phyloP scores from a whole-genome alignment of 1,140 invertebrate species.

The Battus philenor region DNA sequence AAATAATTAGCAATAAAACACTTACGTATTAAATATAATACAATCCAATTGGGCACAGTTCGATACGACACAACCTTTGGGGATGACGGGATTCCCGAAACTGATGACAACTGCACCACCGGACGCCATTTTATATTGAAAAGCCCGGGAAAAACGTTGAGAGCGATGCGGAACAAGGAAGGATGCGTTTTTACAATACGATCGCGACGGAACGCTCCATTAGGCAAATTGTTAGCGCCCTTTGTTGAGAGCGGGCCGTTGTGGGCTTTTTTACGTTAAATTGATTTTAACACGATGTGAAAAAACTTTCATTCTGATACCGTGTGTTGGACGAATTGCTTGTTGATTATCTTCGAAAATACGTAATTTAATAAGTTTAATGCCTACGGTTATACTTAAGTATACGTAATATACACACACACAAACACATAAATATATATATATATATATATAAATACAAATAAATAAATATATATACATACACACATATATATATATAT shows the following conservation, averaged over 20 bases:
- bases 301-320: constrained; percentile 13
- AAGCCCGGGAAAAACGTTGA: constrained; percentile 40
- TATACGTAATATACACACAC: too few relatives aligned
- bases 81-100: constrained; percentile 36
- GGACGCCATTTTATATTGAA: constrained; percentile 36
- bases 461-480: too few relatives aligned
- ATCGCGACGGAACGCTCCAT: constrained; percentile 50
- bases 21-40: constrained; percentile 10
- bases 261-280: constrained; percentile 26
- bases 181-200: constrained; percentile 43
- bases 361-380: too few relatives aligned
- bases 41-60: constrained; percentile 9
- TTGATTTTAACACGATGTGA: constrained; percentile 1
- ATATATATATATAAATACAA: too few relatives aligned
- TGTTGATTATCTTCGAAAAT: background rate
- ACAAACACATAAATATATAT: too few relatives aligned
- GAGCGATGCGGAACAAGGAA: constrained; percentile 55
- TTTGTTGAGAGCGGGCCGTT: constrained; percentile 35
- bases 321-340: background rate
- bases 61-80: constrained; percentile 22
- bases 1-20: background rate
- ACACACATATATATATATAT: too few relatives aligned
- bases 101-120: constrained; percentile 25
- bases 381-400: too few relatives aligned
- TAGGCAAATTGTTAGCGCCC: constrained; percentile 51